Evolutionary conservation across 2,113 vertebrate genomes (phyloP).

Genomic region (Hippocampus guttulatus): DNA sequence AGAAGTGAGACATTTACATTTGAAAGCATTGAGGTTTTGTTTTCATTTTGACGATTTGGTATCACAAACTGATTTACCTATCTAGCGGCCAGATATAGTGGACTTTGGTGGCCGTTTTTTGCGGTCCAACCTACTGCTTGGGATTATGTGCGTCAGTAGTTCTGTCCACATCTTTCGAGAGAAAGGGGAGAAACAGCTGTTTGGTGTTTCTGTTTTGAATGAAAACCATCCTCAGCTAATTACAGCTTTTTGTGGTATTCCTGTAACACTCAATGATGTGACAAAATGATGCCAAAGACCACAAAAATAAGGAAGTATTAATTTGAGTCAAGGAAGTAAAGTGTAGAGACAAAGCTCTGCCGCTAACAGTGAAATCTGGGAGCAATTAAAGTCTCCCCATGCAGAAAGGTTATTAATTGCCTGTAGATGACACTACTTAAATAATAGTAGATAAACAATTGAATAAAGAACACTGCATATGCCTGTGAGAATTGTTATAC

Average conservation of each 20-base stretch:
- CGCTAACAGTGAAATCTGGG: not conserved
- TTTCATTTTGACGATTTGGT: not conserved
- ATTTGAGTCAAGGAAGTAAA: not conserved
- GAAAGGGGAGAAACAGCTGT: constrained; percentile 26
- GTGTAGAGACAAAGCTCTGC: not conserved
- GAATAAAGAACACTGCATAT: no score
- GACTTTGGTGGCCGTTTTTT: not conserved
- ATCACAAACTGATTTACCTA: not conserved
- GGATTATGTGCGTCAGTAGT: constrained; percentile 36
- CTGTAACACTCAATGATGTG: not conserved
- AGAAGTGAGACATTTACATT: not conserved
- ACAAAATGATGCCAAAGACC: not conserved
- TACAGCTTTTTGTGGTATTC: not conserved
- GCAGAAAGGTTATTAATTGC: no score
- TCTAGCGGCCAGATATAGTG: not conserved
- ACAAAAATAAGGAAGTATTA: not conserved
- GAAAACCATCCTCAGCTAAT: no score
- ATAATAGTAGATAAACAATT: no score
- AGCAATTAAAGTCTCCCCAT: no score
- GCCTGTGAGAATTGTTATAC: no score
- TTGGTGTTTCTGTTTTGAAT: not conserved
- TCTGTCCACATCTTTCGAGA: constrained; percentile 26
- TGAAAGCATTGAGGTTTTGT: not conserved
- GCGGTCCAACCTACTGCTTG: constrained; percentile 26
- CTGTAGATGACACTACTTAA: no score